Conservation (phyloP, 1,140 invertebrate species). For the Drosophila watanabei region DNA sequence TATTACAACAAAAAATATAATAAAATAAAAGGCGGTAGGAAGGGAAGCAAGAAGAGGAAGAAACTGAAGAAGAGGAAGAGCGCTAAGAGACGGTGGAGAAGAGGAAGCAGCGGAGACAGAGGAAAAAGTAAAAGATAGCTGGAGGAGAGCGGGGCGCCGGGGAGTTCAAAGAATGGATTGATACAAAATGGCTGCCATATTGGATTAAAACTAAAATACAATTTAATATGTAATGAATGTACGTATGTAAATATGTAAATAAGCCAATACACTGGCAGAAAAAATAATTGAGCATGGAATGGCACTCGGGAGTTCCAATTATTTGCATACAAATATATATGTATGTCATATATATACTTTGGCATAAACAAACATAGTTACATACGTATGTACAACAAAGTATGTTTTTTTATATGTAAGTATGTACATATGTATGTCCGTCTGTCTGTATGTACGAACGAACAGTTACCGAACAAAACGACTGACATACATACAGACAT, state of each 20-base stretch:
- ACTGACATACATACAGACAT: constrained; percentile 75
- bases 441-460: constrained; percentile 55
- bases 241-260: constrained; percentile 43
- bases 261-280: constrained; percentile 20
- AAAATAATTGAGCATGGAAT: constrained; percentile 3
- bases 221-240: constrained; percentile 72
- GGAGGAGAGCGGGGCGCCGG: constrained; percentile 38
- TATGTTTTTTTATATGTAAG: constrained; percentile 31
- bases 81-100: constrained; percentile 2
- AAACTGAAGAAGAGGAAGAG: constrained; percentile 10
- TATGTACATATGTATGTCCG: constrained; percentile 23
- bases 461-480: constrained; percentile 79
- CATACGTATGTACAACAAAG: constrained; percentile 33
- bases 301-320: constrained; percentile 21
- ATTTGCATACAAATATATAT: constrained; percentile 17
- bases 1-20: constrained; percentile 20
- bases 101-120: constrained; percentile 32
- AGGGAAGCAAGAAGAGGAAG: not conserved
- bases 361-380: constrained; percentile 47
- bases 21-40: constrained; percentile 25
- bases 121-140: constrained; percentile 23
- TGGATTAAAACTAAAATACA: constrained; percentile 84
- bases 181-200: constrained; percentile 84
- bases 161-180: constrained; percentile 71
- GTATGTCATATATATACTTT: constrained; percentile 41